Base-by-base conservation (phyloP, 1,140 invertebrate genomes). In the Periplaneta americana region DNA sequence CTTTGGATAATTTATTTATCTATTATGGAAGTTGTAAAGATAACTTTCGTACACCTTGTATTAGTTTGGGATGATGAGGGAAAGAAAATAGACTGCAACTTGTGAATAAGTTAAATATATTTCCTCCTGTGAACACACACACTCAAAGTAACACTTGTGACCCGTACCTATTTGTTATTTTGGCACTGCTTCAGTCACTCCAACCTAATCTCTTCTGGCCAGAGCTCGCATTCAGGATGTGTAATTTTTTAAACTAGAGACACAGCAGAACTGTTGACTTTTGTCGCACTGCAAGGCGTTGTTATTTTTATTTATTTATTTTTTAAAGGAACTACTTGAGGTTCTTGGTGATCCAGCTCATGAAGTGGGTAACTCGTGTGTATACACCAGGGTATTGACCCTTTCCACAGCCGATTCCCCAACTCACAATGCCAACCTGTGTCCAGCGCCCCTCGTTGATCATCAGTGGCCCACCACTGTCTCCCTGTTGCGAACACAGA, bases 321-420 rank as follows among this genome's bases (percentile, higher is more conserved):
- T n/a, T n/a, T n/a, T n/a, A n/a, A n/a, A 66, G 48, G 48, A 66
- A 66, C 83, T 89, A 90, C 84, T 92, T 92, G 28, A 92, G 85
- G 85, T 95, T 95, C 85, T 93, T 93, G 78, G 90, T 89, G 84
- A 96, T 96, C 96, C 96, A 97, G 17, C 92, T 91, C 84, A 95
- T 87, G 88, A 95, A 96, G 86, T 93, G 89, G 22, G 93, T 92
- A 37, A 96, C 92, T 83, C 94, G 90, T 0, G 94, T 95, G 87
- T 97, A 97, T 0, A 97, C 96, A 17, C 97, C 97, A 1, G 97
- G 97, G 88, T 95, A 96, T 87, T 96, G 93, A 33, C 94, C 94
- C 89, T 97, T 95, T 11, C 96, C 97, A 86, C 97, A 98, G 34
- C 96, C 96, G 84, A 97, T 96, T 34, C 98, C 98, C 95, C 96